Evolutionary conservation across 1,140 invertebrate species (phyloP), one percentile per base, ranked within the genome.

Genomic region (Drosophila azteca): DNA sequence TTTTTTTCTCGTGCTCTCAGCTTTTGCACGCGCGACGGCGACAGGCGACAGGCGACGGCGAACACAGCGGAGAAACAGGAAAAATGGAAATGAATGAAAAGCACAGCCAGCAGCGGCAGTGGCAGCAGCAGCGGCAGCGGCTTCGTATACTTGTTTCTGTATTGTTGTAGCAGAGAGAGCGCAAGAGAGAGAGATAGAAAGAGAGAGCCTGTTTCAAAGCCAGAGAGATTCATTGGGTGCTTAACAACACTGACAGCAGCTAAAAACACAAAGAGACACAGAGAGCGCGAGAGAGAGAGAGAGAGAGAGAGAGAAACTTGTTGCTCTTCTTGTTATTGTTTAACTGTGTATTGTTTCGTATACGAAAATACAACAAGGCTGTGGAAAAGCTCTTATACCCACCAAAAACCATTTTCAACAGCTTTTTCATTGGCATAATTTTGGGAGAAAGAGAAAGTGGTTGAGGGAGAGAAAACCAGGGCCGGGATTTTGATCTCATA

Each of bases 21-120:
- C 82, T 87, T 87, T 85, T 87, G 82, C 55, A 87, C 82, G 77
- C 77, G 80, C 80, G 81, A 13, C 81, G 82, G 67, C 84, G 35
- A 74, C 29, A 31, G 7, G 29, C 82, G 52, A 78, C 35, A 9
- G 31, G 31, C 29, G 29, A 31, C 29, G 29, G 29, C 81, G 82
- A 85, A 85, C 82, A 71, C 82, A 85, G 78, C 82, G 81, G 78
- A 85, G 54, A 51, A 57, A 69, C 74, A 43, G 46, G 20, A 39
- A 13, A 39, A 69, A 69, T 58, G 66, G 76, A 87, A 81, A 87
- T 87, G 78, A 85, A 87, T 87, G 78, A 87, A 85, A 85, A 82
- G 76, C 82, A 81, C 81, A 63, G 66, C 80, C 68, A 48, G 61
- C 78, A 59, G 67, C 52, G 51, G 51, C 35, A 72, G 29, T 2